Base-by-base conservation (phyloP, 1,140 invertebrate species). In the Zaprionus taronus region DNA sequence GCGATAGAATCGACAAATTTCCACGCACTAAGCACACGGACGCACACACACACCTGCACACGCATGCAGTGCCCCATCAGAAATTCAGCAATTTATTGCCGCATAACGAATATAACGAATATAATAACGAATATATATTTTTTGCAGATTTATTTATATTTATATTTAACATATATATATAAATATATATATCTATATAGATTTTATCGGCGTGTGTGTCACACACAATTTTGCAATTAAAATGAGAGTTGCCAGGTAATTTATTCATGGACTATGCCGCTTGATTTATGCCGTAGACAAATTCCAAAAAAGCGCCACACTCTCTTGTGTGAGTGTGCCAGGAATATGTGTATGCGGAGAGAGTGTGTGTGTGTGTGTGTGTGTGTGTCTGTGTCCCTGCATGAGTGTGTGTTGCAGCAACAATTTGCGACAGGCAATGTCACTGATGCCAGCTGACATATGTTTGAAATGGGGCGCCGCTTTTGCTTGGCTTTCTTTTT, bases 221-320 rank as follows among this genome's bases (percentile, higher is more conserved):
- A 57, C 28, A 24, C n/a, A 53, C 28, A 49, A 28, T 36, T 75
- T 77, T 77, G 74, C 74, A 77, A 77, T 73, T 77, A 72, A 72
- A 77, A 66, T 67, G 70, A 44, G 61, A 20, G 34, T 14, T n/a
- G 34, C 20, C 31, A 53, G 58, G 58, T 47, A 47, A 47, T 47
- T 47, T 47, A 47, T 47, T 47, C 41, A 47, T 47, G 41, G 41
- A 47, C n/a, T 61, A 47, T 61, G 53, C 28, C 34, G 44, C 61
- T 60, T 76, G 73, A 76, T 76, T 76, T 76, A 72, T 76, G 73
- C 26, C 31, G 28, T 61, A 44, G 41, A 22, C 72, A 70, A 64
- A 75, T 70, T 38, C 41, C 67, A 34, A 34, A 34, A 34, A 34
- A 34, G 31, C 28, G 28, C 28, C 28, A 7, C 28, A 9, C 26